Evolutionary conservation across 2,888 invertebrate genomes (phyloP), one percentile per base, ranked within the genome.

Genomic region (Alsophila aescularia): DNA sequence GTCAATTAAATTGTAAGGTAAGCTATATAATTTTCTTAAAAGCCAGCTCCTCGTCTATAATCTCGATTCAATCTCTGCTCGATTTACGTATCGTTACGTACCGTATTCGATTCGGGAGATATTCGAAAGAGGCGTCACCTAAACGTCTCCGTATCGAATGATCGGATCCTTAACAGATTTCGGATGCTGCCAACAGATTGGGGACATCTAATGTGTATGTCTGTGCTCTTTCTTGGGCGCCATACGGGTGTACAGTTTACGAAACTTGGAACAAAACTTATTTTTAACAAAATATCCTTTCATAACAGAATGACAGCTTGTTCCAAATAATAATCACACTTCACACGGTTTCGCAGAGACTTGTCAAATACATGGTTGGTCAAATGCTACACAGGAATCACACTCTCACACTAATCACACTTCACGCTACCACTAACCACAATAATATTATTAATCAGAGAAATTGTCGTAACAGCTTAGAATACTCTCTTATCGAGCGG

Each of bases 71-170:
- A 78, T 77, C 69, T 68, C 56, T 62, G 67, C 72, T 78, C 79
- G 71, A 77, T 77, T 77, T 77, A 73, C 73, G 72, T 72, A 67
- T 69, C 72, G 69, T 72, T 69, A 71, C 67, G 54, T 57, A 65
- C 65, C 61, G 69, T 54, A 60, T 67, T 72, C 75, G 79, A 80
- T 79, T 77, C 73, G 73, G 68, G 74, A 70, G 73, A 83, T 79
- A 83, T 79, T 77, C 78, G 83, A 77, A 83, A 83, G 73, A 70
- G 85, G 84, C 83, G 85, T 81, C 71, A 69, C 72, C 75, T 78
- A 75, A 83, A 79, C 77, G 79, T 67, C 70, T 62, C 70, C 74
- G 75, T 70, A 70, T 75, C 75, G 77, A 79, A 72, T 79, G 81
- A 83, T 83, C 79, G 78, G 71, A 75, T 77, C 81, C 74, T 77